These are phyloP conservation scores for Seriola rivoliana DNA, from an alignment of 2,113 vertebrate genomes.

Conservation along the genomic window DNA sequence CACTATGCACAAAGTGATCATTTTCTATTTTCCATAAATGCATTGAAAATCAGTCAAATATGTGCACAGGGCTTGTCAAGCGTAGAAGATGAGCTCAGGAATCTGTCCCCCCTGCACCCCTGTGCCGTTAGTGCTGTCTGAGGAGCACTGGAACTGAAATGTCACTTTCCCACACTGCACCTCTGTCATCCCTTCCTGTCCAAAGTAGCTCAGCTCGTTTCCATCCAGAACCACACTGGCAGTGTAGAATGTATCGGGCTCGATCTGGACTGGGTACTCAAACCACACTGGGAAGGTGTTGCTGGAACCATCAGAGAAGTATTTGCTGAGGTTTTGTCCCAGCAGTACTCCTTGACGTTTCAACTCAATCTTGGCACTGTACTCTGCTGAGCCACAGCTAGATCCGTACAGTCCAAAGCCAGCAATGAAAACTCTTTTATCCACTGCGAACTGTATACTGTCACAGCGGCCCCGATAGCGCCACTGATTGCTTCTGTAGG, in stretches of 20 bases:
- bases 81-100: constrained; percentile 97
- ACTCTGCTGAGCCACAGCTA: constrained; percentile 96
- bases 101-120: constrained; percentile 98
- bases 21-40: constrained; percentile 51
- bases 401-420: constrained; percentile 97
- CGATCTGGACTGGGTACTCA: constrained; percentile 96
- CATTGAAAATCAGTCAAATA: constrained; percentile 37
- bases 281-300: constrained; percentile 98
- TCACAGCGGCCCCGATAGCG: constrained; percentile 96
- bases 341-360: constrained; percentile 95
- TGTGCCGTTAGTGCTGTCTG: constrained; percentile 97
- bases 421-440: constrained; percentile 95
- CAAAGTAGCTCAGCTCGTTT: constrained; percentile 97
- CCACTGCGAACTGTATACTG: constrained; percentile 98
- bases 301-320: constrained; percentile 97
- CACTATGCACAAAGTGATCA: constrained; percentile 58
- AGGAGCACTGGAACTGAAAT: constrained; percentile 98
- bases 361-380: constrained; percentile 96
- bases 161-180: constrained; percentile 98
- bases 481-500: constrained; percentile 99
- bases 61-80: constrained; percentile 81
- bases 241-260: constrained; percentile 97
- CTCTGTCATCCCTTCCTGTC: constrained; percentile 98
- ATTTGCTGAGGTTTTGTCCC: constrained; percentile 96
- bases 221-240: constrained; percentile 96